phyloP scores from a whole-genome alignment of 2,888 invertebrate species.

The Ditylenchus weischeri region DNA sequence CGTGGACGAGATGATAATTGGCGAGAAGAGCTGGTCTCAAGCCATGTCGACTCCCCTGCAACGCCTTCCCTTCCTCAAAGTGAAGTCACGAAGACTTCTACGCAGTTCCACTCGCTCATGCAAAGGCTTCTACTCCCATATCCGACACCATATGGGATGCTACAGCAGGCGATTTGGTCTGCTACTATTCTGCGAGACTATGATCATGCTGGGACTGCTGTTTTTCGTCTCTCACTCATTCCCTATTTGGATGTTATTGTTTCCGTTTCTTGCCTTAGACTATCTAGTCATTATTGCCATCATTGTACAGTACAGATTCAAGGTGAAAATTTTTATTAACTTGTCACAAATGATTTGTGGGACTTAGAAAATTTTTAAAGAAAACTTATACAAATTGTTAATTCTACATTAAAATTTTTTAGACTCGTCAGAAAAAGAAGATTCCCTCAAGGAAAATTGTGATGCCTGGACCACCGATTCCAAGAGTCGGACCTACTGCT shows the following conservation, averaged over 20 bases:
- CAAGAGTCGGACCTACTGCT: slow-evolving; percentile 9
- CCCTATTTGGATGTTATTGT: slow-evolving; percentile 44
- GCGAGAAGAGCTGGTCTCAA: slow-evolving; percentile 44
- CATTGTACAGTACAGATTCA: slow-evolving; percentile 34
- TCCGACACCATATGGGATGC: slow-evolving; percentile 11
- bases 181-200: slow-evolving; percentile 34
- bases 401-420: background rate
- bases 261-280: slow-evolving; percentile 50
- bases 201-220: slow-evolving; percentile 34
- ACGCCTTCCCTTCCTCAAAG: slow-evolving; percentile 51
- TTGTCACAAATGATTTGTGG: too few relatives aligned
- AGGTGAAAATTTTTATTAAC: too few relatives aligned
- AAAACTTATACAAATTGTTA: too few relatives aligned
- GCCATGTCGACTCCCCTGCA: slow-evolving; percentile 45
- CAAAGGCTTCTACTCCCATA: background rate
- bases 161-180: slow-evolving; percentile 22
- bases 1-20: slow-evolving; percentile 55
- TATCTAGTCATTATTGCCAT: slow-evolving; percentile 40
- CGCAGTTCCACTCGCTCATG: background rate
- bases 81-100: slow-evolving; percentile 34
- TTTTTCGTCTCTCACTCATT: slow-evolving; percentile 39
- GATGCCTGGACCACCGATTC: slow-evolving; percentile 23
- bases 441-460: slow-evolving; percentile 10
- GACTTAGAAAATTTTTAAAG: too few relatives aligned
- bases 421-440: background rate